Evolutionary conservation across 1,140 invertebrate species (phyloP).

Genomic region (Drosophila parabipectinata): DNA sequence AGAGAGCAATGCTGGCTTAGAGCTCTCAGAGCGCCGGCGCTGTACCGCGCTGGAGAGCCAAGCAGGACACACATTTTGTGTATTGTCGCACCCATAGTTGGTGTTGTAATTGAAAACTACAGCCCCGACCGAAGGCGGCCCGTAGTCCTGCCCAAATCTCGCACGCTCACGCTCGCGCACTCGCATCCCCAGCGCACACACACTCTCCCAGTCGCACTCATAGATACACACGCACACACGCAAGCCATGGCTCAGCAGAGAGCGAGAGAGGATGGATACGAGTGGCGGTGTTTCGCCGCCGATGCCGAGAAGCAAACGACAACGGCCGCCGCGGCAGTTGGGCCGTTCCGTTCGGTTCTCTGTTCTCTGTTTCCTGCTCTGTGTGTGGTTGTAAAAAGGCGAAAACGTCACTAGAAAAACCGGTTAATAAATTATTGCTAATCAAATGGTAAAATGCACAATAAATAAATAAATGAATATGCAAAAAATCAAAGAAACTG

Average conservation of each 20-base stretch:
- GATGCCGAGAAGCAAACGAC: slow-evolving; percentile 24
- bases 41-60: slow-evolving; percentile 20
- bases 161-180: slow-evolving; percentile 20
- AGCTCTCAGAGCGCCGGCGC: slow-evolving; percentile 34
- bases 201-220: slow-evolving; percentile 28
- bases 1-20: slow-evolving; percentile 16
- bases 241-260: slow-evolving; percentile 9
- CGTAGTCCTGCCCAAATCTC: slow-evolving; percentile 46
- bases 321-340: slow-evolving; percentile 48
- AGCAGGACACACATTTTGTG: slow-evolving; percentile 67
- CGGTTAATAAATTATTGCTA: slow-evolving; percentile 83
- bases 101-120: slow-evolving; percentile 74
- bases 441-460: slow-evolving; percentile 68
- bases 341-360: slow-evolving; percentile 47
- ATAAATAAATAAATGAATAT: slow-evolving; percentile 62
- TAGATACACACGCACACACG: slow-evolving; percentile 29
- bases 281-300: slow-evolving; percentile 22
- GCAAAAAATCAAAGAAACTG: slow-evolving; percentile 37
- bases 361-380: slow-evolving; percentile 57
- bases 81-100: slow-evolving; percentile 55
- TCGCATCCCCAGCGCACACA: slow-evolving; percentile 26
- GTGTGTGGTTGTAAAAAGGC: slow-evolving; percentile 81
- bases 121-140: slow-evolving; percentile 45
- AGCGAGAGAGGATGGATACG: slow-evolving; percentile 7
- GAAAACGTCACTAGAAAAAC: slow-evolving; percentile 81